Conservation (phyloP, 35 echinoderm and acorn worm species). For the Apostichopus japonicus region DNA sequence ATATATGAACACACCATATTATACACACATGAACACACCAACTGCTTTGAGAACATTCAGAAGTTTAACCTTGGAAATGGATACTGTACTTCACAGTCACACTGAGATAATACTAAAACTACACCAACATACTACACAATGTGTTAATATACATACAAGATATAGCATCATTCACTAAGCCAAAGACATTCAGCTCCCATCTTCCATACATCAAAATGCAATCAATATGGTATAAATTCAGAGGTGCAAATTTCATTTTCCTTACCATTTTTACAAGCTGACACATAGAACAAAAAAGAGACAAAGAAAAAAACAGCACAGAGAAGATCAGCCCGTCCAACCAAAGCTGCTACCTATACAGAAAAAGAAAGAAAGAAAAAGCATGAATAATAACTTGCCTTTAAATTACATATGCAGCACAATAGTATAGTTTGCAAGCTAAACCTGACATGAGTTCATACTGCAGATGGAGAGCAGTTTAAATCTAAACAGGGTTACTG, state of each 20-base stretch:
- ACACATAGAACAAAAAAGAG: slow-evolving; percentile 81
- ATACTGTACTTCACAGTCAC: no score
- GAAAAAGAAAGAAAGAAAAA: not conserved
- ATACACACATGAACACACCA: no score
- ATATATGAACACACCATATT: no score
- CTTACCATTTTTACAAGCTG: slow-evolving; percentile 74
- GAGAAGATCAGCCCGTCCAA: slow-evolving; percentile 94
- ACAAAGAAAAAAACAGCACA: slow-evolving; percentile 93
- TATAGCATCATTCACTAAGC: not conserved
- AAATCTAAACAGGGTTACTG: no score
- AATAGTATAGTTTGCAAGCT: not conserved
- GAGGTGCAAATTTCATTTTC: not conserved
- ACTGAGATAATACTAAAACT: no score
- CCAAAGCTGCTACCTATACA: slow-evolving; percentile 87
- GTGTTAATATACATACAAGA: not conserved
- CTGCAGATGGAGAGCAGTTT: no score
- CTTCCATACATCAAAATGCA: not conserved
- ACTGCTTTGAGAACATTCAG: no score
- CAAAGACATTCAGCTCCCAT: no score
- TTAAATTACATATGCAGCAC: not conserved
- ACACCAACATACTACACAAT: not conserved
- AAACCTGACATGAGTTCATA: no score
- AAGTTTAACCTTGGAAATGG: no score
- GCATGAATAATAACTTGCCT: no score
- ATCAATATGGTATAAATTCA: not conserved